Conservation (phyloP, 2,113 vertebrate genomes). For the Spea bombifrons region DNA sequence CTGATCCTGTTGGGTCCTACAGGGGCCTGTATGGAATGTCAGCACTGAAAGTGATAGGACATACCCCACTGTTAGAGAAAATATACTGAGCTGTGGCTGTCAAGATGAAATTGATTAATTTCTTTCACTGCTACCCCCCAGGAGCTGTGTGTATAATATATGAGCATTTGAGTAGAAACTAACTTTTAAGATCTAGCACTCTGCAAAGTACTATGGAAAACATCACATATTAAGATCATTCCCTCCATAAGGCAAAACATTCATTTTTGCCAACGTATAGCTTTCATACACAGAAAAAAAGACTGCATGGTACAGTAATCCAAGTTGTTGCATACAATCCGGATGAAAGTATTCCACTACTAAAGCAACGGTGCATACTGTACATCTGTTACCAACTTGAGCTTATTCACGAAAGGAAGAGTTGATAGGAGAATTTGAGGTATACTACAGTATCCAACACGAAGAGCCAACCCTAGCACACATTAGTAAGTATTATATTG, state of each 20-base stretch:
- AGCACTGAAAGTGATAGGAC: conserved; percentile 38
- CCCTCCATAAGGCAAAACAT: neutral
- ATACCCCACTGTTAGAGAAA: conserved; percentile 38
- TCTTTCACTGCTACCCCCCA: conserved; percentile 33
- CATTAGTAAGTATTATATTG: no score
- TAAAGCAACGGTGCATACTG: no score
- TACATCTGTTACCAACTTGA: no score
- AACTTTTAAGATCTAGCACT: neutral
- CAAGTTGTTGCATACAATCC: neutral
- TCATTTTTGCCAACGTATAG: no score
- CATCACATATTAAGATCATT: neutral
- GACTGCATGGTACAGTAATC: neutral
- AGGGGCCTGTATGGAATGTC: conserved; percentile 32
- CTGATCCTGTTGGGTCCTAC: conserved; percentile 22
- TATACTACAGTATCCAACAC: no score
- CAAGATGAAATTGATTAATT: conserved; percentile 39
- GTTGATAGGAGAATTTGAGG: no score
- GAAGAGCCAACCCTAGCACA: no score
- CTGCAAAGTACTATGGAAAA: neutral
- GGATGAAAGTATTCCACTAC: neutral
- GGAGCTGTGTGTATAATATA: neutral
- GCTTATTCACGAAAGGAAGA: no score
- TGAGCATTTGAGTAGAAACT: neutral
- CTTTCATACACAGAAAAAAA: neutral
- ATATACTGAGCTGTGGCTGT: conserved; percentile 31